Percentiles rank a stretch among this genome's conserved stretches.
These are phyloP conservation scores for Zosterops pallidus DNA, from an alignment of 2,113 vertebrate species.

Conservation along the genomic window DNA sequence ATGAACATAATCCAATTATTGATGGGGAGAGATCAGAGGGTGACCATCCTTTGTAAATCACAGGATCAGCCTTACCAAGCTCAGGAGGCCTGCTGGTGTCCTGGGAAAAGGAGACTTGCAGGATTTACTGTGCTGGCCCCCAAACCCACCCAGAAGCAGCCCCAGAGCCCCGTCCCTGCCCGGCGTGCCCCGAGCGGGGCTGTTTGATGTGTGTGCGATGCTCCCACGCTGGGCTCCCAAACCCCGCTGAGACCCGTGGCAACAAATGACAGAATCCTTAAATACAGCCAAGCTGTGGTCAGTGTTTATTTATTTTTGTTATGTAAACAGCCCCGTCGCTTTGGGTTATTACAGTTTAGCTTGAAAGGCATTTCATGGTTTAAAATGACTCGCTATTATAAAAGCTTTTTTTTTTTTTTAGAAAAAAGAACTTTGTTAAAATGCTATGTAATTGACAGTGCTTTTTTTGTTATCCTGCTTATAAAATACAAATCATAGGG, in stretches of 20 bases:
- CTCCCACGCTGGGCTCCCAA: conserved; percentile 1
- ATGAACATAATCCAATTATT: background rate
- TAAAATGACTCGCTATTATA: conserved; percentile 33
- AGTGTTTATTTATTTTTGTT: conserved; percentile 67
- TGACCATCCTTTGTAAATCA: background rate
- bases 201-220: conserved; percentile 3
- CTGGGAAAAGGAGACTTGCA: background rate
- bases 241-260: background rate
- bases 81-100: background rate
- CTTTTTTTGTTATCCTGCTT: conserved; percentile 67
- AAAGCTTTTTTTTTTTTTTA: background rate
- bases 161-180: background rate
- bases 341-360: conserved; percentile 29
- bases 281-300: conserved; percentile 43
- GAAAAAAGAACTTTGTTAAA: conserved; percentile 31
- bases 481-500: conserved; percentile 69
- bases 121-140: background rate
- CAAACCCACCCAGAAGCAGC: background rate
- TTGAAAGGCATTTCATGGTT: conserved; percentile 19
- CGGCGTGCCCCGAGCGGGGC: background rate
- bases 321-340: conserved; percentile 53
- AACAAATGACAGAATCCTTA: conserved; percentile 58
- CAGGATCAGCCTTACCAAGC: background rate
- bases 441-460: conserved; percentile 65
- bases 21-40: background rate